Conservation (phyloP, 2,888 invertebrate species). For the Tipula helvola region DNA sequence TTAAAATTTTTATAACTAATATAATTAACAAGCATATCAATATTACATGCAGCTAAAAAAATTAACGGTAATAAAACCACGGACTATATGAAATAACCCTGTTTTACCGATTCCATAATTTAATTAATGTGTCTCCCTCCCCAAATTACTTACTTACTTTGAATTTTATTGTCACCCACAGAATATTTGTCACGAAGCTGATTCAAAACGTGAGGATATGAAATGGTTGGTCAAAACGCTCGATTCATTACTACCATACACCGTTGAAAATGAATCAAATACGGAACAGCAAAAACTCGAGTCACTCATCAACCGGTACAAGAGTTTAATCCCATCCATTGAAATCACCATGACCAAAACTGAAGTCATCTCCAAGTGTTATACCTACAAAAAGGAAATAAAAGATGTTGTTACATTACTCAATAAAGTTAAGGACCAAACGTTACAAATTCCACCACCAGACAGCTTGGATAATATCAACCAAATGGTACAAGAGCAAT, state of each 20-base stretch:
- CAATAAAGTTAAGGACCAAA: constrained; percentile 62
- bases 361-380: constrained; percentile 83
- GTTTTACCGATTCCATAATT: background rate
- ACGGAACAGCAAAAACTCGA: constrained; percentile 73
- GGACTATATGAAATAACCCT: background rate
- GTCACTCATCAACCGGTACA: constrained; percentile 72
- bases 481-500: constrained; percentile 67
- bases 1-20: background rate
- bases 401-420: constrained; percentile 71
- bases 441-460: constrained; percentile 48
- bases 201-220: constrained; percentile 83
- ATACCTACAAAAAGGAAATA: constrained; percentile 80
- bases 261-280: constrained; percentile 66
- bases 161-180: constrained; percentile 32
- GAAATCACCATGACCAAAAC: constrained; percentile 89
- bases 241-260: constrained; percentile 71
- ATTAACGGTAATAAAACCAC: constrained; percentile 34
- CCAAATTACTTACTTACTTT: background rate
- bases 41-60: constrained; percentile 34
- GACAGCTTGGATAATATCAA: constrained; percentile 63
- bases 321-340: constrained; percentile 80
- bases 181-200: constrained; percentile 84
- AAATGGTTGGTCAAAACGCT: constrained; percentile 89
- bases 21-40: background rate
- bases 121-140: background rate